Percentiles rank a stretch among this genome's conserved stretches.
phyloP scores from a whole-genome alignment of 2,113 vertebrate genomes.

The Merops nubicus region DNA sequence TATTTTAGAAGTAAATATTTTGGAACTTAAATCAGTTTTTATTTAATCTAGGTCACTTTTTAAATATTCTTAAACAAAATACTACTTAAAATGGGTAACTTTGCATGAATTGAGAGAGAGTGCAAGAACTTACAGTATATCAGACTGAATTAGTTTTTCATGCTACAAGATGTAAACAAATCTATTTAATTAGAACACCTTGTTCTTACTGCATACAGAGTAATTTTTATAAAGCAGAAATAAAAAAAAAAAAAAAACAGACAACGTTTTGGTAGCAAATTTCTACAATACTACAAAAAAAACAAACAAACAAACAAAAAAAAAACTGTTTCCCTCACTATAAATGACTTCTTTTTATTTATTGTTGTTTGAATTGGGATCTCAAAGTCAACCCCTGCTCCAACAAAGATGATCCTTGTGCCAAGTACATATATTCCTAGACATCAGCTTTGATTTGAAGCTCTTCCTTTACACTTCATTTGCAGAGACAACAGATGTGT shows the following conservation, averaged over 20 bases:
- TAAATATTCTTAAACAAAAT: constrained; percentile 78
- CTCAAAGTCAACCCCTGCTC: not conserved
- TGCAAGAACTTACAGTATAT: constrained; percentile 71
- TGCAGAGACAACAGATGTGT: not conserved
- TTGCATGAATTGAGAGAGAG: constrained; percentile 70
- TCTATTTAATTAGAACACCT: constrained; percentile 86
- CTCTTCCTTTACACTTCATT: not conserved
- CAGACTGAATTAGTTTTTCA: constrained; percentile 79
- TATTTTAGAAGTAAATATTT: constrained; percentile 38
- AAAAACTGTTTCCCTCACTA: not conserved
- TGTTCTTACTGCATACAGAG: constrained; percentile 72
- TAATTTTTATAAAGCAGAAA: constrained; percentile 64
- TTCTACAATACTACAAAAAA: not conserved
- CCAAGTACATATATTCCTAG: not conserved
- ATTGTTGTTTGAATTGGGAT: not conserved
- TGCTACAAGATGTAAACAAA: constrained; percentile 80
- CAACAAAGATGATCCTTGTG: not conserved
- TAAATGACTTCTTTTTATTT: not conserved
- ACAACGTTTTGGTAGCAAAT: not conserved
- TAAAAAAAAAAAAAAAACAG: not conserved
- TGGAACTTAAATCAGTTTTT: constrained; percentile 57
- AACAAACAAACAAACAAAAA: not conserved
- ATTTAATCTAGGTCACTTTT: constrained; percentile 75
- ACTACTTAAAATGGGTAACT: constrained; percentile 68
- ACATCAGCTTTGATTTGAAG: not conserved